Percentiles rank a stretch among this genome's conserved stretches.
Evolutionary conservation across 1,140 invertebrate species (phyloP).

Genomic region (Musca vetustissima): DNA sequence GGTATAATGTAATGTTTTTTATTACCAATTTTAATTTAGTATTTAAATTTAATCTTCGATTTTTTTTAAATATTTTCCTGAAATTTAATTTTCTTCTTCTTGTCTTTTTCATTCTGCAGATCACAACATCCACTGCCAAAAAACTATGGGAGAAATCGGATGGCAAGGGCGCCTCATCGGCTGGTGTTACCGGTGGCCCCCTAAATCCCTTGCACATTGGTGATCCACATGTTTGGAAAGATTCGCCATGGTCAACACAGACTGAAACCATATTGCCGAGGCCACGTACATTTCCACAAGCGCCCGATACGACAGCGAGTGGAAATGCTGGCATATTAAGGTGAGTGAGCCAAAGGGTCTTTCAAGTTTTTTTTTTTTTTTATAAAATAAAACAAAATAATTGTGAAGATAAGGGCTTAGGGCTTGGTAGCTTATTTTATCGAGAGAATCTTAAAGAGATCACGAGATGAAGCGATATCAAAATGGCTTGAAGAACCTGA

Average conservation of each 20-base stretch:
- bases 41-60: not conserved
- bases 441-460: too few relatives aligned
- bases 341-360: conserved; percentile 31
- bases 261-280: conserved; percentile 51
- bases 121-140: conserved; percentile 55
- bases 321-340: conserved; percentile 53
- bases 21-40: too few relatives aligned
- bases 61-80: not conserved
- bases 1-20: too few relatives aligned
- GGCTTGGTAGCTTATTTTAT: too few relatives aligned
- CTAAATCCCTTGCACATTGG: conserved; percentile 51
- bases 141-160: conserved; percentile 55
- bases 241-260: conserved; percentile 55
- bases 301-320: conserved; percentile 48
- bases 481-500: too few relatives aligned
- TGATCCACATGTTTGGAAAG: conserved; percentile 54
- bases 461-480: too few relatives aligned
- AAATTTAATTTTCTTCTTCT: conserved; percentile 4
- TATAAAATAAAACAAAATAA: too few relatives aligned
- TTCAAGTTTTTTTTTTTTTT: too few relatives aligned
- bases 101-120: conserved; percentile 37
- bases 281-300: conserved; percentile 47
- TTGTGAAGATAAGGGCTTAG: too few relatives aligned
- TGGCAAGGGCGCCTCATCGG: conserved; percentile 45
- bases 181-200: conserved; percentile 43